Evolutionary conservation across 2,797 vertebrate species (phyloP).

Genomic region (Thunnus albacares): DNA sequence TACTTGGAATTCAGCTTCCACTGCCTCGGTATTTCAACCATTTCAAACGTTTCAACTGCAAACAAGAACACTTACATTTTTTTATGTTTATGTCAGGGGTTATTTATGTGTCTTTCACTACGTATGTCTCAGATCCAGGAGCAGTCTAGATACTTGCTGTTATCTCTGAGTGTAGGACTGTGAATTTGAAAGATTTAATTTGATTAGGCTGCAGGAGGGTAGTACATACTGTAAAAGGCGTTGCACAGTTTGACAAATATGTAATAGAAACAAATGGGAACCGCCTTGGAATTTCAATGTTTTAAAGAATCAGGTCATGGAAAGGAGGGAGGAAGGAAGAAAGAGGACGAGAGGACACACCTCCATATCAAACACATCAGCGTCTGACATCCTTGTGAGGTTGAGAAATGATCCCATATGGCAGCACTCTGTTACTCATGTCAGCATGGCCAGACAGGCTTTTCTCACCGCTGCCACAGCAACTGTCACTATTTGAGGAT

Average conservation of each 20-base stretch:
- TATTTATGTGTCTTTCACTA: neutral
- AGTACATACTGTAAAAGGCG: neutral
- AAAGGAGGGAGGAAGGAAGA: neutral
- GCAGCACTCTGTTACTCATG: constrained; percentile 26
- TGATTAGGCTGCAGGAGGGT: neutral
- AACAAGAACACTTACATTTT: neutral
- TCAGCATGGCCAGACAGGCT: constrained; percentile 17
- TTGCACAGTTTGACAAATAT: constrained; percentile 1
- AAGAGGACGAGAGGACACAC: neutral
- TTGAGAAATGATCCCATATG: constrained; percentile 40
- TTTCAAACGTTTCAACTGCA: neutral
- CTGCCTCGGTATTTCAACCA: neutral
- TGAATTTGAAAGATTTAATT: neutral
- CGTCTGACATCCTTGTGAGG: constrained; percentile 29
- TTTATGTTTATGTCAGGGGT: neutral
- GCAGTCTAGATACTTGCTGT: neutral
- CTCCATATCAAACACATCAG: constrained; percentile 46
- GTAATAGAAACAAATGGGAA: constrained; percentile 14
- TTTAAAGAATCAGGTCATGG: neutral
- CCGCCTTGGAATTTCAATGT: constrained; percentile 10
- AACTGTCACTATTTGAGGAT: constrained; percentile 45
- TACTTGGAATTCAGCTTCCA: neutral
- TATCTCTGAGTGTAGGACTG: neutral
- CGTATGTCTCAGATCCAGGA: neutral
- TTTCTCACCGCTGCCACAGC: constrained; percentile 25